Evolutionary conservation across 2,888 invertebrate genomes (phyloP), one percentile per base, ranked within the genome.

Genomic region (Dascillus cervinus): DNA sequence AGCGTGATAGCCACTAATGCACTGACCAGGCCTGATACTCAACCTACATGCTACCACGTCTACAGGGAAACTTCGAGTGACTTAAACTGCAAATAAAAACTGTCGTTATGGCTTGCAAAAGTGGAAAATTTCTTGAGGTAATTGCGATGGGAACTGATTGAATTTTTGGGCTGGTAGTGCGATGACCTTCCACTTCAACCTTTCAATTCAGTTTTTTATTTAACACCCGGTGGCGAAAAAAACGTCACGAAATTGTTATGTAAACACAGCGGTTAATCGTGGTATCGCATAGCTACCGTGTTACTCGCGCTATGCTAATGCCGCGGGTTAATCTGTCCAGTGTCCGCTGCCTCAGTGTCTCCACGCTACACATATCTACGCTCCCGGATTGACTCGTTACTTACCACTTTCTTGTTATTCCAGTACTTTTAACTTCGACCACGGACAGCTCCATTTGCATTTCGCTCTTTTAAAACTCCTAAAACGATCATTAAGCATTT

Each of bases 301-400:
- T 53, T 54, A 53, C 53, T n/a, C n/a, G 39, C 52, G 44, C 43
- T 52, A 55, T 54, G 57, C 54, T 49, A 57, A 55, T 56, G 52
- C 47, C 47, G 43, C 43, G 41, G 44, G 44, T 54, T 57, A 56
- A 57, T 57, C 56, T 56, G 53, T 55, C 50, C 47, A 33, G 40
- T 41, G 44, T 43, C 45, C 44, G 42, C 41, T 44, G 44, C 38
- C 34, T 33, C 39, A 38, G 30, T 21, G 24, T 17, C 17, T 17
- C 17, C 17, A 17, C 17, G 17, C 17, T n/a, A n/a, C n/a, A n/a
- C n/a, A n/a, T n/a, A 17, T 17, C 8, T 8, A 17, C 17, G 4
- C 17, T 17, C 17, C 8, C 8, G 5, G 8, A 17, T 17, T 17
- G 17, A 17, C 4, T 17, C 17, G 17, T 17, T 17, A 17, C 17